Evolutionary conservation across 2,888 invertebrate species (phyloP), one percentile per base, ranked within the genome.

Genomic region (Biston betularia): DNA sequence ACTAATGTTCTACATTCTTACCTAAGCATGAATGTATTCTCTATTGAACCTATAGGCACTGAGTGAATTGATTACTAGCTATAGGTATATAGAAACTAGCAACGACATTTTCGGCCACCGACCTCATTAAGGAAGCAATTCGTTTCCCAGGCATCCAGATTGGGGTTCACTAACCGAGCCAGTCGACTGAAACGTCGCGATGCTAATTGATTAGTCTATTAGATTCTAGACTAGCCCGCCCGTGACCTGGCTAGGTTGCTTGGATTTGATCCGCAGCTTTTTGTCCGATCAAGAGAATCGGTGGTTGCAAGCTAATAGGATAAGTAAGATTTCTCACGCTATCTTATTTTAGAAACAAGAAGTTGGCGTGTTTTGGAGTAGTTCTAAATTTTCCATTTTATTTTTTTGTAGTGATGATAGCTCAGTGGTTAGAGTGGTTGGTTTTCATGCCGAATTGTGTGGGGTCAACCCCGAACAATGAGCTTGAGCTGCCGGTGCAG

Each of bases 161-260:
- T 76, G 52, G 81, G 78, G 89, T 88, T 89, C 90, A 83, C 82
- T 73, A 89, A 34, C 88, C 90, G 83, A 78, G 62, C 77, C 82
- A 83, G 79, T 81, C 79, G 79, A 84, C 79, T 82, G 83, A 78
- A 79, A 79, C 84, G 82, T 73, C 77, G 80, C 86, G 86, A 63
- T 77, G 74, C 85, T 84, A 90, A 90, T 90, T 89, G 85, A 89
- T 90, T 87, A 79, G 69, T 72, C 79, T 81, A 84, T 81, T 76
- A 80, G 84, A 81, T 82, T 82, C 88, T 89, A 87, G 89, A 84
- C 81, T 80, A 76, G 78, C 68, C 79, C 78, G 79, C 78, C 81
- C 87, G 85, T 87, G 87, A 87, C 59, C 67, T 68, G 52, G 7
- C 55, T 63, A 52, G 63, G 59, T 59, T 59, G 54, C 46, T 54